These are phyloP conservation scores for Thripadectes ignobilis DNA, from an alignment of 2,797 vertebrate genomes.

Conservation along the genomic window DNA sequence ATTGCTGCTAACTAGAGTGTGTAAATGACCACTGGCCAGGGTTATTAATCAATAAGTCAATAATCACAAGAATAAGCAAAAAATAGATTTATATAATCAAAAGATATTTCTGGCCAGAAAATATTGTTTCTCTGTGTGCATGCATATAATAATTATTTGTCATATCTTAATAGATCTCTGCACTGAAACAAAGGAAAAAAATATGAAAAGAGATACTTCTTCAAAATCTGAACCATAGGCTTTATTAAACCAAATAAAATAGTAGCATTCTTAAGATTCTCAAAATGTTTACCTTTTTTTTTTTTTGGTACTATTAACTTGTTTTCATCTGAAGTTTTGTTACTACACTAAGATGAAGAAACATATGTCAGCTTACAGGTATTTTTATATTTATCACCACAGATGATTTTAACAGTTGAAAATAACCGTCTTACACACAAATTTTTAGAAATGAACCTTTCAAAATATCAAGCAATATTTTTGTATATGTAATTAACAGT, in stretches of 20 bases:
- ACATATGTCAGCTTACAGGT: rapidly evolving
- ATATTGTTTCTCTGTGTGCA: background rate
- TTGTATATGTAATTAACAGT: background rate
- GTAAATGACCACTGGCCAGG: background rate
- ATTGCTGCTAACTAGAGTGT: background rate
- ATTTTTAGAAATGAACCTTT: background rate
- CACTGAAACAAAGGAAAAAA: background rate
- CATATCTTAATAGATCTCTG: background rate
- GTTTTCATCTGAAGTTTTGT: background rate
- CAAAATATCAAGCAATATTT: background rate
- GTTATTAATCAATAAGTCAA: background rate
- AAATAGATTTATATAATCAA: background rate
- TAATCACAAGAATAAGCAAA: background rate
- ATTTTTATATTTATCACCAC: background rate
- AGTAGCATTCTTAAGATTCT: background rate
- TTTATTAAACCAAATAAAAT: background rate
- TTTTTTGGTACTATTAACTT: background rate
- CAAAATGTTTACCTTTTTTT: background rate
- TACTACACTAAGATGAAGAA: background rate
- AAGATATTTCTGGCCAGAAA: background rate
- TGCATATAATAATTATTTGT: background rate
- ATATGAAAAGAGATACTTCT: background rate
- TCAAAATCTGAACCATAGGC: background rate
- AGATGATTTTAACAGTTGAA: background rate
- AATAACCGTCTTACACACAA: rapidly evolving